phyloP scores from a whole-genome alignment of 2,113 vertebrate species.

The Siniperca knerii region DNA sequence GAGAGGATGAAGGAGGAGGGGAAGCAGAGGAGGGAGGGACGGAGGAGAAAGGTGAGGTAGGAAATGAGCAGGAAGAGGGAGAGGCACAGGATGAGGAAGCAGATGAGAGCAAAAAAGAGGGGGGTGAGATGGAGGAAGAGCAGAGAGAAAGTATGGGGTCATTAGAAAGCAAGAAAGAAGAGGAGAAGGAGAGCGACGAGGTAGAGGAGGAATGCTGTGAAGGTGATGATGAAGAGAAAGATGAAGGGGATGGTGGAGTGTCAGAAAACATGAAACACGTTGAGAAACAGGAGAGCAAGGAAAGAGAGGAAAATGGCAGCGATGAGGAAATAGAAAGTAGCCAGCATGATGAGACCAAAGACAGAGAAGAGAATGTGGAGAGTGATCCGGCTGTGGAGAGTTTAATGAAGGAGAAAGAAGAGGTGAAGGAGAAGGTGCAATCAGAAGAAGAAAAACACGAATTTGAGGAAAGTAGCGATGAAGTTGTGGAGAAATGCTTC shows the following conservation, averaged over 20 bases:
- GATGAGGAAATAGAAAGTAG: constrained; percentile 11
- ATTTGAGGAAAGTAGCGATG: constrained; percentile 36
- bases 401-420: constrained; percentile 4
- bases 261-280: background rate
- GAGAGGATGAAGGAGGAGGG: constrained; percentile 11
- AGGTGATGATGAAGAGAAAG: constrained; percentile 10
- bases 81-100: constrained; percentile 34
- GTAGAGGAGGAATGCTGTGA: constrained; percentile 40
- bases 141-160: constrained; percentile 2
- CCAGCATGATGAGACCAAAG: constrained; percentile 10
- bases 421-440: background rate
- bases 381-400: constrained; percentile 9
- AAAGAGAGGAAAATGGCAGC: constrained; percentile 11
- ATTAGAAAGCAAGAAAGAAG: constrained; percentile 1
- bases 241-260: background rate
- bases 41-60: constrained; percentile 11
- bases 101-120: constrained; percentile 10
- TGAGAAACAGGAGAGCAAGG: background rate
- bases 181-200: constrained; percentile 15
- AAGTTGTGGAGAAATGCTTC: constrained; percentile 25
- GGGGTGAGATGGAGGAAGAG: constrained; percentile 22
- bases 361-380: background rate
- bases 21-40: constrained; percentile 10
- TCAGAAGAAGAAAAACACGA: background rate
- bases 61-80: background rate